Conservation (phyloP, 2,113 vertebrate species). For the Callopanchax toddi region DNA sequence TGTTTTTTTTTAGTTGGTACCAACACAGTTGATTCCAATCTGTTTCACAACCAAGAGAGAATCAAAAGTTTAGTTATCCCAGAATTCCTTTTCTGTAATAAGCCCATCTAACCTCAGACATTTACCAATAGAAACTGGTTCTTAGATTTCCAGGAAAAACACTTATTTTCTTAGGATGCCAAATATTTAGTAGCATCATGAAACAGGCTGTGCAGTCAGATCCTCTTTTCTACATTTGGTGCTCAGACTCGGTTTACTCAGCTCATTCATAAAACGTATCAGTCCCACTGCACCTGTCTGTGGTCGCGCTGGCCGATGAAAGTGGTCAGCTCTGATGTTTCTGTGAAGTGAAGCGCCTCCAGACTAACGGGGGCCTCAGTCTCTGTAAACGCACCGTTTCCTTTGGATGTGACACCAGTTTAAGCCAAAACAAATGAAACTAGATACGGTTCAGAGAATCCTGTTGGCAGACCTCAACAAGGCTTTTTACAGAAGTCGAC, state of each 20-base stretch:
- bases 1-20: neutral
- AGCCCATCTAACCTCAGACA: conserved; percentile 11
- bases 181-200: conserved; percentile 65
- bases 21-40: too few relatives aligned
- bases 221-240: conserved; percentile 36
- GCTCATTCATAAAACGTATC: conserved; percentile 57
- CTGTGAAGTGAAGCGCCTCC: conserved; percentile 21
- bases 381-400: conserved; percentile 39
- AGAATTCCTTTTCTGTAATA: too few relatives aligned
- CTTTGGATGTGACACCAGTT: conserved; percentile 29
- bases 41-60: too few relatives aligned
- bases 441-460: conserved; percentile 38
- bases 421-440: conserved; percentile 38
- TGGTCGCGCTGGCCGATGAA: conserved; percentile 47
- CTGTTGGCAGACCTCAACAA: conserved; percentile 53
- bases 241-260: conserved; percentile 44
- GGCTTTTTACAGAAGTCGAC: conserved; percentile 41
- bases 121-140: too few relatives aligned
- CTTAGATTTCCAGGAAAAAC: neutral
- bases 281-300: conserved; percentile 69
- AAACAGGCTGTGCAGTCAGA: conserved; percentile 39
- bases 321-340: conserved; percentile 43
- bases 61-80: too few relatives aligned
- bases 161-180: conserved; percentile 34
- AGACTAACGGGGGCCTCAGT: conserved; percentile 21